phyloP scores from a whole-genome alignment of 2,888 invertebrate genomes.

The Erynnis tages region DNA sequence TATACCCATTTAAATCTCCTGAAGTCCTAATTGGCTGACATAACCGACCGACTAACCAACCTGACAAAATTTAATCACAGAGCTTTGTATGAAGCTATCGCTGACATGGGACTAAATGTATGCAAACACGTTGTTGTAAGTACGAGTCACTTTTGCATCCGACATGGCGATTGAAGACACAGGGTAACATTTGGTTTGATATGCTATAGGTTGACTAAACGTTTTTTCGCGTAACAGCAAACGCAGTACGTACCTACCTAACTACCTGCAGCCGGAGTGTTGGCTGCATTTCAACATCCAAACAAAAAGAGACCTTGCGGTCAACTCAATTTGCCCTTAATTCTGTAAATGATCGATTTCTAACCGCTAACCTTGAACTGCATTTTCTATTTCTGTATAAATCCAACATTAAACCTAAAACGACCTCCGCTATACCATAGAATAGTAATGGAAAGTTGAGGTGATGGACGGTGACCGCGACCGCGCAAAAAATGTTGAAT shows the following conservation, averaged over 20 bases:
- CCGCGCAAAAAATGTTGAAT: neutral
- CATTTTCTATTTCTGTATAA: conserved; percentile 45
- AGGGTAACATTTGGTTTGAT: no score
- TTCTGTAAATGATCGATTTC: conserved; percentile 65
- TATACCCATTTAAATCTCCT: no score
- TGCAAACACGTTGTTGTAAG: no score
- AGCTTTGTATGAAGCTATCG: no score
- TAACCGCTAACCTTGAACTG: conserved; percentile 61
- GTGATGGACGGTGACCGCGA: neutral
- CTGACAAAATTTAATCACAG: no score
- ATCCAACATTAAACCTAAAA: conserved; percentile 19
- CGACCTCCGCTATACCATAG: conserved; percentile 5
- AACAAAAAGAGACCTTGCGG: conserved; percentile 71
- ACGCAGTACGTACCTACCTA: no score
- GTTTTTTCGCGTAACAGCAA: neutral
- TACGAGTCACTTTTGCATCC: no score
- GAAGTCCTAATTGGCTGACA: no score
- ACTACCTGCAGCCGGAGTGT: conserved; percentile 12
- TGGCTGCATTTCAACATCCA: conserved; percentile 50
- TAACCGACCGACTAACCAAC: no score
- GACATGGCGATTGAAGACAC: no score
- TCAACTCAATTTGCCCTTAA: conserved; percentile 58
- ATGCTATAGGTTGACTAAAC: neutral
- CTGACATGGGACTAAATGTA: no score
- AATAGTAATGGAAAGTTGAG: conserved; percentile 9